Percentiles rank a stretch among this genome's conserved stretches.
These are phyloP conservation scores for Echinops telfairi DNA, from an alignment of 2,113 vertebrate genomes.

Conservation along the genomic window DNA sequence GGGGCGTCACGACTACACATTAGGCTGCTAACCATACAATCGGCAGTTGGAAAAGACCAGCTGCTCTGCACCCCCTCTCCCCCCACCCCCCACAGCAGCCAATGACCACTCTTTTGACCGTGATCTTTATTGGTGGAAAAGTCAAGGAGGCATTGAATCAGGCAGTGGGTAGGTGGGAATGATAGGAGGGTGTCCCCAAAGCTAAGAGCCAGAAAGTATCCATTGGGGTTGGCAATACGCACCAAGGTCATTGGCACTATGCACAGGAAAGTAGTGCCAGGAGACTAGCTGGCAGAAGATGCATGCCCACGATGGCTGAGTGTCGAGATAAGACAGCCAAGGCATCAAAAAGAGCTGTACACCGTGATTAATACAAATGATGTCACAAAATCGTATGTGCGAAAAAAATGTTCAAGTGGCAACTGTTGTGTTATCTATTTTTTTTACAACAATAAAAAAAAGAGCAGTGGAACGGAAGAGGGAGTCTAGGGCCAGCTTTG, in stretches of 20 bases:
- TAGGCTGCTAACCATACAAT: too few relatives aligned
- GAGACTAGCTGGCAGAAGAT: constrained; percentile 37
- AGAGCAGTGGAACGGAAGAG: constrained; percentile 19
- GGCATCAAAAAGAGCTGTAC: not conserved
- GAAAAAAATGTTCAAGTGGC: not conserved
- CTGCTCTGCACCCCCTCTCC: too few relatives aligned
- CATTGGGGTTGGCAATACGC: constrained; percentile 9
- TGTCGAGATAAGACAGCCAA: constrained; percentile 23
- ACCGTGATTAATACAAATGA: not conserved
- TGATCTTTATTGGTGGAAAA: constrained; percentile 56
- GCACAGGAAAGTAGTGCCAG: constrained; percentile 45
- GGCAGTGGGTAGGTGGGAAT: constrained; percentile 26
- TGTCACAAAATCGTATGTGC: not conserved
- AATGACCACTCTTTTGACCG: not conserved
- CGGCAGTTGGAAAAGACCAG: too few relatives aligned
- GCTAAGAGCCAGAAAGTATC: not conserved
- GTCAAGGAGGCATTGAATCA: constrained; percentile 1
- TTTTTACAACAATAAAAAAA: not conserved
- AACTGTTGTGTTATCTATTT: not conserved
- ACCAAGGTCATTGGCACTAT: not conserved
- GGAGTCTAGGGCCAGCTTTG: constrained; percentile 2
- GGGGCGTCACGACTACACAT: too few relatives aligned
- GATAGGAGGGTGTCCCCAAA: constrained; percentile 32
- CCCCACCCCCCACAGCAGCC: too few relatives aligned
- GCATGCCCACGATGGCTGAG: not conserved